Percentiles rank a stretch among this genome's conserved stretches.
Conservation (phyloP, 2,888 invertebrate species). For the Dugesia japonica region DNA sequence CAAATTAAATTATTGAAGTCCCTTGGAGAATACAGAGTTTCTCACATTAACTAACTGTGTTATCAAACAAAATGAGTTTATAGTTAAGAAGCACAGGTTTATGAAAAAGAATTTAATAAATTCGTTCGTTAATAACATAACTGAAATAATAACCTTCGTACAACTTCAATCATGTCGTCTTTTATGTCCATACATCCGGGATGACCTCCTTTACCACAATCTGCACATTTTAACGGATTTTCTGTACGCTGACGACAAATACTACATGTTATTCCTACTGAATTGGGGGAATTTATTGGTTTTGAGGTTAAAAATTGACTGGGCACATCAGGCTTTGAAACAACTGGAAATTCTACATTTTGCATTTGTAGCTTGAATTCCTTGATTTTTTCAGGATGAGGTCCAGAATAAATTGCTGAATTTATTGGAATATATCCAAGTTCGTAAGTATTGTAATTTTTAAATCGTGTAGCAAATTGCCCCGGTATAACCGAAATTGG, state of each 20-base stretch:
- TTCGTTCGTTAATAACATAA: no score
- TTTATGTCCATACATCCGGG: constrained; percentile 71
- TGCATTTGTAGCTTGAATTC: constrained; percentile 1
- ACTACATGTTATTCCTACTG: constrained; percentile 23
- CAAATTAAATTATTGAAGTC: no score
- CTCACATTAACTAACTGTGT: no score
- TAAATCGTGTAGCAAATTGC: constrained; percentile 77
- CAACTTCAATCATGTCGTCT: constrained; percentile 59
- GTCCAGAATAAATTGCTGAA: constrained; percentile 60
- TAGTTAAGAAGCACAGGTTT: no score
- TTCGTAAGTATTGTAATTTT: constrained; percentile 65
- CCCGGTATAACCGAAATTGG: constrained; percentile 83
- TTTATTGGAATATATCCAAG: constrained; percentile 78
- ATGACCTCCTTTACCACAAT: constrained; percentile 56
- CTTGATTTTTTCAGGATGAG: constrained; percentile 2
- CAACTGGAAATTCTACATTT: neutral
- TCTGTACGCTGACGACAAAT: constrained; percentile 42
- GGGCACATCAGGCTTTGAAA: neutral
- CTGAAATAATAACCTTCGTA: neutral
- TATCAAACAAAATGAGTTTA: no score
- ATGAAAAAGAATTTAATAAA: no score
- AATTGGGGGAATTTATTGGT: neutral
- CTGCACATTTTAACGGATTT: constrained; percentile 54
- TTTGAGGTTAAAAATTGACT: neutral
- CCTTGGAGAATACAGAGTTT: no score